Evolutionary conservation across 2,113 vertebrate genomes (phyloP), one percentile per base, ranked within the genome.

Genomic region (Rhynchopsitta pachyrhyncha): DNA sequence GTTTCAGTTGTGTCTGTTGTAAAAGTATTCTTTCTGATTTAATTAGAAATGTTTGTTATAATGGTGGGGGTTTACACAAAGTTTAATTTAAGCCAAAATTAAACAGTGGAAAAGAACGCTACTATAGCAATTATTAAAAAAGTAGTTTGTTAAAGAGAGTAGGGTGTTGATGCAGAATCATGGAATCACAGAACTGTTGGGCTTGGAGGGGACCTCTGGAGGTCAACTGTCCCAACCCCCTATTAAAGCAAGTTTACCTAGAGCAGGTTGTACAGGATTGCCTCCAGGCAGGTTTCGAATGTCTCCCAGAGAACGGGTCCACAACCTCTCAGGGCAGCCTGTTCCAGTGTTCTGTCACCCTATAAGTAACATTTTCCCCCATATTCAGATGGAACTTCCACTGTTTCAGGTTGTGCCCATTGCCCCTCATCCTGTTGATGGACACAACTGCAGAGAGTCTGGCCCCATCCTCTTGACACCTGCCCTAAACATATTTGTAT

Each of bases 11-110:
- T 80, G 82, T 85, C 90, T 87, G 9, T 70, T 92, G 17, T 70
- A 47, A 57, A 71, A 78, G 44, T 82, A 76, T 82, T 95, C 50
- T 69, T 89, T 82, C 64, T 90, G 42, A 89, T 96, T 95, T 92
- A 84, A 96, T 97, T 96, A 93, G 33, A 86, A 35, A 15, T 87
- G 75, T 95, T 96, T 95, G 71, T 97, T 97, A 44, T 85, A 85
- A n/a, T 81, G 31, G 64, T 82, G 46, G 9, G 7, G 0, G 44
- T 90, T 88, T 86, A 64, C 22, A 67, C 10, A 3, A 85, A 92
- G 81, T 87, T 93, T 84, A 57, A 90, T 71, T 93, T 78, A 44
- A 85, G 37, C 44, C 74, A 79, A 88, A 95, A 89, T 93, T 81
- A 90, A 86, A 50, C 22, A n/a, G 47, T 90, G 73, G 82, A 68